phyloP scores from a whole-genome alignment of 2,797 vertebrate species.

The Antrozous pallidus region DNA sequence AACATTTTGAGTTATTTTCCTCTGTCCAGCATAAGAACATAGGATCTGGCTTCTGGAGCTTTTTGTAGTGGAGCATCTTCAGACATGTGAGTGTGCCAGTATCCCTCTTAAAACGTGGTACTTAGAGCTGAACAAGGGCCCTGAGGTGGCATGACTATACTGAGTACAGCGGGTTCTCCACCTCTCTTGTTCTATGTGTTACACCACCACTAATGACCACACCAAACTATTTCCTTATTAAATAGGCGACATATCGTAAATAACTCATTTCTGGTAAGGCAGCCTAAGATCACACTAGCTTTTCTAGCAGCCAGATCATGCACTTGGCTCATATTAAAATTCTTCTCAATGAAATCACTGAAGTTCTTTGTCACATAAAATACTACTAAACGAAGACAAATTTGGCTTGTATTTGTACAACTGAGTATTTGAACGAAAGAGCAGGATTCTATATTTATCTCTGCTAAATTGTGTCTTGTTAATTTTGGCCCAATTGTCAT shows the following conservation, averaged over 20 bases:
- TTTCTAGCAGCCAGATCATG: not conserved
- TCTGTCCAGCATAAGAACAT: not conserved
- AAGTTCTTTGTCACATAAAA: slow-evolving; percentile 50
- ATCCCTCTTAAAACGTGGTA: not conserved
- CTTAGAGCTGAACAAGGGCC: no score
- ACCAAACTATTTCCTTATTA: not conserved
- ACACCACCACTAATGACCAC: not conserved
- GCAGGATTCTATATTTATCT: slow-evolving; percentile 31
- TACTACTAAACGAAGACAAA: slow-evolving; percentile 26
- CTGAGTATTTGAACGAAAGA: slow-evolving; percentile 22
- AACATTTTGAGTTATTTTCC: not conserved
- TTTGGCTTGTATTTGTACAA: slow-evolving; percentile 13
- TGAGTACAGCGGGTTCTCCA: not conserved
- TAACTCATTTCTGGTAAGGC: not conserved
- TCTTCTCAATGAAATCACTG: slow-evolving; percentile 52
- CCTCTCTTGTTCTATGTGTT: not conserved
- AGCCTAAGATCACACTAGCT: not conserved
- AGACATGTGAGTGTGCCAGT: not conserved
- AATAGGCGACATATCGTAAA: not conserved
- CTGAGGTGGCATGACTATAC: accelerated
- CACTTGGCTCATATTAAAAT: slow-evolving; percentile 33
- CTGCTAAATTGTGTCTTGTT: slow-evolving; percentile 7
- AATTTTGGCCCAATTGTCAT: slow-evolving; percentile 20
- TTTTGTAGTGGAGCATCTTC: not conserved
- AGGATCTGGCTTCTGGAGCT: not conserved